Conservation (phyloP, 1,140 invertebrate species). For the Cheumatopsyche charites region DNA sequence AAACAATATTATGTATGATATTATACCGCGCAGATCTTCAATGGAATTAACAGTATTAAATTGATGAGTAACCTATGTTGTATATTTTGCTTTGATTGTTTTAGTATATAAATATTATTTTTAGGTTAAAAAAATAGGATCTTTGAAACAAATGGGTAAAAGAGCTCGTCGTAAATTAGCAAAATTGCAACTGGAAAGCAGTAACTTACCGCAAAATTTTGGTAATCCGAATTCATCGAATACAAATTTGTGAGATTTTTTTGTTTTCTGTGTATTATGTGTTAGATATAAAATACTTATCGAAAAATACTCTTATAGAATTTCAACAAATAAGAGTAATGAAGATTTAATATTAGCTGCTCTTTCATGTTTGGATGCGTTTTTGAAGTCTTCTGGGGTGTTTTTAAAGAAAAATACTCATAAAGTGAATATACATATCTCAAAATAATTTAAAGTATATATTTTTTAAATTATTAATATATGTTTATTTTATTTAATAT, state of each 20-base stretch:
- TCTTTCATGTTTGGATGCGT: constrained; percentile 39
- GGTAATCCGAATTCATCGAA: constrained; percentile 11
- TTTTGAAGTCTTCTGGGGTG: constrained; percentile 36
- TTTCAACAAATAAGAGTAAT: constrained; percentile 15
- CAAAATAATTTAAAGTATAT: background rate
- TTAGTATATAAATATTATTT: constrained; percentile 7
- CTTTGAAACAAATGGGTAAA: constrained; percentile 34
- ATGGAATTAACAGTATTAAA: constrained; percentile 38
- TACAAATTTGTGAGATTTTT: constrained; percentile 19
- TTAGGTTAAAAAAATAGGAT: constrained; percentile 23
- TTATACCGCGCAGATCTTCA: constrained; percentile 23
- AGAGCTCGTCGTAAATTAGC: constrained; percentile 34
- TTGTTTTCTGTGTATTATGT: background rate
- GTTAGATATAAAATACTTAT: constrained; percentile 2
- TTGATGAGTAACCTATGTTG: too few species aligned
- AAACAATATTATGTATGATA: constrained; percentile 36
- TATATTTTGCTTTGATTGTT: constrained; percentile 9
- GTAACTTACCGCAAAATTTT: constrained; percentile 17
- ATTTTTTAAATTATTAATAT: background rate
- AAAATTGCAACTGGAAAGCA: constrained; percentile 31
- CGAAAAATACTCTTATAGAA: background rate
- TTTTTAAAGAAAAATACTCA: constrained; percentile 41
- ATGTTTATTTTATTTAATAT: constrained; percentile 17
- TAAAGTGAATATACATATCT: constrained; percentile 30
- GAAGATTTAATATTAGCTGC: constrained; percentile 33